Evolutionary conservation across 2,888 invertebrate species (phyloP).

Genomic region (Harmothoe impar): DNA sequence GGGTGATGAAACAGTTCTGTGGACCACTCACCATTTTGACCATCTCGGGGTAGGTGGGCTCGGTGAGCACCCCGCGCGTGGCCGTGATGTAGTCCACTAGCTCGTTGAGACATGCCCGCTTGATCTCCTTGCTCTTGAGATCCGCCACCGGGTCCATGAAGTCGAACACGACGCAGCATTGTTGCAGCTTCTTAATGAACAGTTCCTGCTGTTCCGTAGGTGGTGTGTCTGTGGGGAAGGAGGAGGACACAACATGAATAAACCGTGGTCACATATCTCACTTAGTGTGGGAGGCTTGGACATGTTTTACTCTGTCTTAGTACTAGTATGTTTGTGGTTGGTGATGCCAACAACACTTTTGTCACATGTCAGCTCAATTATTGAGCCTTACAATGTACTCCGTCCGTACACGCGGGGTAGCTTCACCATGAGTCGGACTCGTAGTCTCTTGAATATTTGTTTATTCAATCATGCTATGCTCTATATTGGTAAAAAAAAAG

Average conservation of each 20-base stretch:
- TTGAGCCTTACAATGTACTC: no score
- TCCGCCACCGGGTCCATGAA: slow-evolving; percentile 98
- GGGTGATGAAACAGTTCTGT: no score
- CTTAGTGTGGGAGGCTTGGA: not conserved
- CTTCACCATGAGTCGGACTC: no score
- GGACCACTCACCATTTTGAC: slow-evolving; percentile 94
- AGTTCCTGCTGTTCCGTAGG: slow-evolving; percentile 96
- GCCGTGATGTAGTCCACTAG: slow-evolving; percentile 97
- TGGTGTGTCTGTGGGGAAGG: slow-evolving; percentile 83
- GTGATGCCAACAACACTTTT: not conserved
- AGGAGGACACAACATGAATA: slow-evolving; percentile 30
- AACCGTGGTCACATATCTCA: not conserved
- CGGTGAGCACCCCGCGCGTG: slow-evolving; percentile 96
- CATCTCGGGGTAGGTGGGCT: slow-evolving; percentile 98
- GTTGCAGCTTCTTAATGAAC: slow-evolving; percentile 97
- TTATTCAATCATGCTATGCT: no score
- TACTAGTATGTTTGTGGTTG: not conserved
- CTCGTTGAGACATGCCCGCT: slow-evolving; percentile 97
- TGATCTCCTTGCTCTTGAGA: slow-evolving; percentile 99
- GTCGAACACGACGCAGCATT: slow-evolving; percentile 99
- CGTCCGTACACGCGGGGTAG: no score
- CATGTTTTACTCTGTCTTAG: not conserved
- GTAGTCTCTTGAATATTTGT: no score
- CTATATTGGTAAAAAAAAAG: no score
- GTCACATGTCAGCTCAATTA: not conserved